Conservation (phyloP, 2,113 vertebrate genomes). For the Sapajus apella region DNA sequence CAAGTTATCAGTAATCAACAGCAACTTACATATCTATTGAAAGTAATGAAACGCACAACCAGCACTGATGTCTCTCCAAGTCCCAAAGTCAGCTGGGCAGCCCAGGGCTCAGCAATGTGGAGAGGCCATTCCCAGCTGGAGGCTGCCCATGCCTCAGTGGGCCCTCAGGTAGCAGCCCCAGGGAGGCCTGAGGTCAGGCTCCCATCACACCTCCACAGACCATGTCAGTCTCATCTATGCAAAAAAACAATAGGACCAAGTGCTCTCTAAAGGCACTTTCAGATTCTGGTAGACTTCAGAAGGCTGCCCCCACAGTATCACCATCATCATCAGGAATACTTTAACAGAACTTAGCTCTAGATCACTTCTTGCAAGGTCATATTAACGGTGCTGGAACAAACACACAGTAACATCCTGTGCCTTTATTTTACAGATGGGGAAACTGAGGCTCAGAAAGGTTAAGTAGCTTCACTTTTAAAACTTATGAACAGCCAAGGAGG, state of each 20-base stretch:
- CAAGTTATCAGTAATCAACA: neutral
- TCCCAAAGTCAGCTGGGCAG: neutral
- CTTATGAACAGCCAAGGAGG: neutral
- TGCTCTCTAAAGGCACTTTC: neutral
- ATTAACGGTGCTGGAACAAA: neutral
- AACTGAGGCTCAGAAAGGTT: neutral
- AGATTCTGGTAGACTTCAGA: rapidly evolving
- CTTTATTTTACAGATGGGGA: neutral
- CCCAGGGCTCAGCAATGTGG: neutral
- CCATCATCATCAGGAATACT: neutral
- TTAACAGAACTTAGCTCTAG: neutral
- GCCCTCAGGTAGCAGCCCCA: neutral
- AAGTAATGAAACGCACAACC: rapidly evolving
- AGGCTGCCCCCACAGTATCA: neutral
- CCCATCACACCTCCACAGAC: neutral
- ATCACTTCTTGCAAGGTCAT: neutral
- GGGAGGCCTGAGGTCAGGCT: neutral
- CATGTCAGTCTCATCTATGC: no score
- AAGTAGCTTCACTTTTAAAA: neutral
- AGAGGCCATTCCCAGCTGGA: neutral
- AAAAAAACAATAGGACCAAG: neutral
- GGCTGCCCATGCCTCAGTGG: neutral
- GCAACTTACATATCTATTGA: no score
- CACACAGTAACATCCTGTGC: rapidly evolving
- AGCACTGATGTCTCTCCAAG: neutral